Base-by-base conservation (phyloP, 2,797 vertebrate species). In the Rhynchonycteris naso region DNA sequence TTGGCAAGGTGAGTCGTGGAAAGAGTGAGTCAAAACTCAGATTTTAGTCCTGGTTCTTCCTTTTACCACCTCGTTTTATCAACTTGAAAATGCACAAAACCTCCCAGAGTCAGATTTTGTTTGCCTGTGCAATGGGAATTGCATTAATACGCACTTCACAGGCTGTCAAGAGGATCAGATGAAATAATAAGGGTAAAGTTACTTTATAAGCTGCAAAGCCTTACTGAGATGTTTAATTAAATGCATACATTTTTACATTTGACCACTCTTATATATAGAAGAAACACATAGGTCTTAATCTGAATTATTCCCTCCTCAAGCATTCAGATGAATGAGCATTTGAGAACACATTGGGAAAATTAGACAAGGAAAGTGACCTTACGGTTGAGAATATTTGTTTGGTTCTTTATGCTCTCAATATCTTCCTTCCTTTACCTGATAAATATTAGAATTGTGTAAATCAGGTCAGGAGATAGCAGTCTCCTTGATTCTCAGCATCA, bases 391-490 rank as follows among this genome's bases (percentile, higher is more conserved):
- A 47, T 90, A 92, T 75, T 59, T 68, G 35, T 71, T 61, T 74
- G 79, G 16, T 38, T 82, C 83, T 88, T 74, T 56, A 33, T 22
- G 72, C n/a, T 93, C 14, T 65, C 15, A 65, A 33, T 91, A 28
- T 81, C 95, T 96, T 91, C 47, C 71, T 95, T 81, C 71, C 43
- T 88, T 88, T 87, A 58, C 54, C 38, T 65, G 28, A 81, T 85
- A 94, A 93, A 83, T 86, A 72, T 68, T 83, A 93, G 61, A 21
- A 78, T 47, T 69, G 30, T 90, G 16, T 74, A 78, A 93, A 61
- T 78, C 58, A 26, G 22, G 59, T 79, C 68, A 84, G 94, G 91
- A 96, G 89, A 74, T 80, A 63, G 50, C 84, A 61, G 16, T 30
- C 30, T 79, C 52, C 84, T 66, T 84, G 76, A 95, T 72, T 91